phyloP scores from a whole-genome alignment of 1,140 invertebrate species.

The Stenopsyche tienmushanensis region DNA sequence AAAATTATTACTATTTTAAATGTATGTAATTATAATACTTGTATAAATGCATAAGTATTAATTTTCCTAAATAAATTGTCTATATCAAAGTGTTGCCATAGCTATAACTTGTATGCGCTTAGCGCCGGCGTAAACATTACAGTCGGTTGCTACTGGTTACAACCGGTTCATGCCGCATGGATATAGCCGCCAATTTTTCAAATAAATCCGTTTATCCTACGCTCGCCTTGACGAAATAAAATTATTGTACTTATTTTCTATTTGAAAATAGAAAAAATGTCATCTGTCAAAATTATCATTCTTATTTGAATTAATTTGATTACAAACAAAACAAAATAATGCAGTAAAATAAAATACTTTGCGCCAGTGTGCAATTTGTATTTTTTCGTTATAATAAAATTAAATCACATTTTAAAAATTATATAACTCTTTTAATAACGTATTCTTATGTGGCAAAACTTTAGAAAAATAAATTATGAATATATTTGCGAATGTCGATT shows the following conservation, averaged over 20 bases:
- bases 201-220: background rate
- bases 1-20: background rate
- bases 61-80: background rate
- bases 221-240: too few relatives aligned
- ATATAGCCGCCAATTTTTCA: background rate
- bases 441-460: too few relatives aligned
- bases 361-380: too few relatives aligned
- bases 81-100: background rate
- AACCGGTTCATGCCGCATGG: background rate
- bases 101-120: background rate
- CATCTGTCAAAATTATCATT: background rate
- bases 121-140: background rate
- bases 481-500: too few relatives aligned
- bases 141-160: constrained; percentile 2
- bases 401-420: too few relatives aligned
- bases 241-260: too few relatives aligned
- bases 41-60: background rate
- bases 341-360: background rate
- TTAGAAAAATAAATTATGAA: too few relatives aligned
- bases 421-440: too few relatives aligned
- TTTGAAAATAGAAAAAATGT: too few relatives aligned
- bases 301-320: background rate
- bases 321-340: background rate
- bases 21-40: background rate
- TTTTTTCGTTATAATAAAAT: too few relatives aligned